Conservation (phyloP, 2,888 invertebrate genomes). For the Liopterus haemorrhoidalis region DNA sequence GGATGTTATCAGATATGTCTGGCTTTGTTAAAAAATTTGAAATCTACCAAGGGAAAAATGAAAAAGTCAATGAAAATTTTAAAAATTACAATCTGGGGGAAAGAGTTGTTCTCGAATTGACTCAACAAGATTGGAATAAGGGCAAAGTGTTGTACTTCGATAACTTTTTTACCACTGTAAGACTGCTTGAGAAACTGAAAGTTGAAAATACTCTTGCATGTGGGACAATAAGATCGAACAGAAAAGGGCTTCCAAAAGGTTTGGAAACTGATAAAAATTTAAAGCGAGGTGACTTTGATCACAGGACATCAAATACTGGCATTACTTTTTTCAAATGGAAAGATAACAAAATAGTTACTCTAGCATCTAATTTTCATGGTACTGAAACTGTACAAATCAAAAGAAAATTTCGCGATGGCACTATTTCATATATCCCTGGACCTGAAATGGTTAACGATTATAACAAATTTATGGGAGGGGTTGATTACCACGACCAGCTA, state of each 20-base stretch:
- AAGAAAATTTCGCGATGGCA: slow-evolving; percentile 28
- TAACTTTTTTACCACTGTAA: slow-evolving; percentile 27
- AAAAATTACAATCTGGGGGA: slow-evolving; percentile 29
- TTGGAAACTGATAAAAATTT: slow-evolving; percentile 21
- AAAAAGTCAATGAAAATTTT: slow-evolving; percentile 24
- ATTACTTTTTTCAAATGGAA: slow-evolving; percentile 25
- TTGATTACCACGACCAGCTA: slow-evolving; percentile 25
- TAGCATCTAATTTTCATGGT: slow-evolving; percentile 29
- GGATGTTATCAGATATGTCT: slow-evolving; percentile 27
- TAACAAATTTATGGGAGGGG: slow-evolving; percentile 30
- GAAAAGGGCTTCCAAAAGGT: too few species aligned
- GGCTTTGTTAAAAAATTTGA: slow-evolving; percentile 29
- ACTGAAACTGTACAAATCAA: slow-evolving; percentile 28
- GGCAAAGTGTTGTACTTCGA: slow-evolving; percentile 24
- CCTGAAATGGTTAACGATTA: slow-evolving; percentile 27
- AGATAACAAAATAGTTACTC: slow-evolving; percentile 23
- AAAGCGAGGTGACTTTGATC: slow-evolving; percentile 28
- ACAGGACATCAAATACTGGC: slow-evolving; percentile 16
- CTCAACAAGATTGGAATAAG: slow-evolving; percentile 24
- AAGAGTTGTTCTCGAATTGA: slow-evolving; percentile 29
- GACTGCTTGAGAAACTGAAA: slow-evolving; percentile 27
- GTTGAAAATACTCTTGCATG: slow-evolving; percentile 26
- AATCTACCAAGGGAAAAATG: slow-evolving; percentile 32
- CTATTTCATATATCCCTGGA: slow-evolving; percentile 20
- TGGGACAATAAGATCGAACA: slow-evolving; percentile 25